These are phyloP conservation scores for Pelagia noctiluca DNA, from an alignment of 30 jellyfish, hydroid and myxozoan species.

Conservation along the genomic window DNA sequence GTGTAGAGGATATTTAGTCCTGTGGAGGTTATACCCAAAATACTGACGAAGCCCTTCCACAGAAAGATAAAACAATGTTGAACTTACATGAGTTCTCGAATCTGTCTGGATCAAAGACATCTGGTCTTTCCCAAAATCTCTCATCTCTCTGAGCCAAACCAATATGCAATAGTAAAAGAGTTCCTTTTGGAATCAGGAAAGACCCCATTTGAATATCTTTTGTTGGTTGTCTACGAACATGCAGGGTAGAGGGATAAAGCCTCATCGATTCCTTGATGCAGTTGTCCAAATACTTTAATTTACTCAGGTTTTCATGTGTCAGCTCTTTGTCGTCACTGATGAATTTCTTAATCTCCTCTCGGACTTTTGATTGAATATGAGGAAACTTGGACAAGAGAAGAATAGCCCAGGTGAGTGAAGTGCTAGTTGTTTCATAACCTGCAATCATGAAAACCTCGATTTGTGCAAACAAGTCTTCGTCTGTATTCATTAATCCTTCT, in stretches of 20 bases:
- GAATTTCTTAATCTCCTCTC: constrained; percentile 10
- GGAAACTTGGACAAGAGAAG: constrained; percentile 31
- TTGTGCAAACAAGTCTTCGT: constrained; percentile 20
- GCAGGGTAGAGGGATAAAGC: constrained; percentile 40
- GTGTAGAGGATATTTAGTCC: no score
- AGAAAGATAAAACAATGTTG: no score
- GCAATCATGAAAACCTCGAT: constrained; percentile 18
- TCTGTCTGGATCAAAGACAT: constrained; percentile 58
- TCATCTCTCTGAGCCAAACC: constrained; percentile 13
- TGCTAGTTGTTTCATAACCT: constrained; percentile 35
- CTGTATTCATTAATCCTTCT: not conserved
- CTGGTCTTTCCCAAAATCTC: constrained; percentile 44
- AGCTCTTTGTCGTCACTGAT: constrained; percentile 24
- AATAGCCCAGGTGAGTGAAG: constrained; percentile 9
- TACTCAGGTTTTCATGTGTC: constrained; percentile 31
- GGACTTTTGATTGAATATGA: constrained; percentile 34
- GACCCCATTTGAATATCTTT: constrained; percentile 36
- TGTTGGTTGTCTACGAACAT: not conserved
- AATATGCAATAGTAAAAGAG: not conserved
- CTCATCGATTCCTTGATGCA: constrained; percentile 60
- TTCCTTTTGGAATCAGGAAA: constrained; percentile 23
- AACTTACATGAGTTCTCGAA: constrained; percentile 20
- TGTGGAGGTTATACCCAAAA: no score
- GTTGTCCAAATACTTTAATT: constrained; percentile 41
- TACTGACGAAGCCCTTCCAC: not conserved